These are phyloP conservation scores for Bradynema listronoti DNA, from an alignment of 1,140 invertebrate genomes.

Conservation along the genomic window DNA sequence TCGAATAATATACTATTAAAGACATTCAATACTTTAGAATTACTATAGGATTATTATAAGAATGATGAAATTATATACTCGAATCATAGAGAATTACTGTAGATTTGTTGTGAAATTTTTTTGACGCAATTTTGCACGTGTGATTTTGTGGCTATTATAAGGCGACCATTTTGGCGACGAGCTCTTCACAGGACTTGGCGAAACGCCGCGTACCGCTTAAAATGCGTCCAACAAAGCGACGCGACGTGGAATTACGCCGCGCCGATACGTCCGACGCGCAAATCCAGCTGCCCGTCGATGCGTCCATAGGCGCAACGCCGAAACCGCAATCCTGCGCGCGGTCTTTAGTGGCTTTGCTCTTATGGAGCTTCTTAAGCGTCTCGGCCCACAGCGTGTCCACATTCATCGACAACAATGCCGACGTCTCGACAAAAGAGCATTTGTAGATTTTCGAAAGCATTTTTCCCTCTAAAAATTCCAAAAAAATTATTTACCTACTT, in stretches of 20 bases:
- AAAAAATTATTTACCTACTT: neutral
- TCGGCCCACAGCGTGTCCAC: slow-evolving; percentile 43
- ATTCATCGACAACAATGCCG: slow-evolving; percentile 46
- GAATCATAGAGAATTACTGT: too few species aligned
- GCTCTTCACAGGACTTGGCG: slow-evolving; percentile 51
- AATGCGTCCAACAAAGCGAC: slow-evolving; percentile 21
- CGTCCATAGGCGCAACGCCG: neutral
- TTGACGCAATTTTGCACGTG: too few species aligned
- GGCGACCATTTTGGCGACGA: slow-evolving; percentile 35
- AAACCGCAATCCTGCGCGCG: neutral
- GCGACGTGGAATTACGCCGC: neutral
- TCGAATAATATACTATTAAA: too few species aligned
- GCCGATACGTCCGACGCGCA: slow-evolving; percentile 6
- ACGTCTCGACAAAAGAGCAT: slow-evolving; percentile 42
- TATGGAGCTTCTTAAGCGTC: slow-evolving; percentile 42
- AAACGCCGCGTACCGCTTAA: slow-evolving; percentile 41
- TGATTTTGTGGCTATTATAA: slow-evolving; percentile 31
- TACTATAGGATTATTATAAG: too few species aligned
- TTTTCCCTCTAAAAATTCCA: slow-evolving; percentile 48
- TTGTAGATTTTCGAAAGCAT: slow-evolving; percentile 53
- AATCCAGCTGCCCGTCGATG: slow-evolving; percentile 7
- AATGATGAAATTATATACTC: too few species aligned
- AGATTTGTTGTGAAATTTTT: too few species aligned
- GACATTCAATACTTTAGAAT: too few species aligned
- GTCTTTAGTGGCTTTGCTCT: slow-evolving; percentile 15